Conservation (phyloP, 2,797 vertebrate genomes). For the Gadopsis bispinosus region DNA sequence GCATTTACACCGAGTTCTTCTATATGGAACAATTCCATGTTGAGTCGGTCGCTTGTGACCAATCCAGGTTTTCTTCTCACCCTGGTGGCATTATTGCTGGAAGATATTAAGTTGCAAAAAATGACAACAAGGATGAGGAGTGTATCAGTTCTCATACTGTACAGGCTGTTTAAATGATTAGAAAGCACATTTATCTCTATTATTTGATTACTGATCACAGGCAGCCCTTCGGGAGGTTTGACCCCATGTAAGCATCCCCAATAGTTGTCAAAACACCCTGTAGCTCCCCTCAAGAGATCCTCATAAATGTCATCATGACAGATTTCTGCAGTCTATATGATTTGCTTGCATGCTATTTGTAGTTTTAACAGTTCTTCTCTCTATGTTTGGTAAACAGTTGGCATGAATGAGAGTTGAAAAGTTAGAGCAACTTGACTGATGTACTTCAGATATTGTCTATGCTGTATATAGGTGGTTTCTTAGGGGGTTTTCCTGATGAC, state of each 20-base stretch:
- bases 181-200: not conserved
- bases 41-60: not conserved
- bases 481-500: conserved; percentile 32
- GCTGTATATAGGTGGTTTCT: conserved; percentile 17
- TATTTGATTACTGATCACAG: not conserved
- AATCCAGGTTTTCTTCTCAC: not conserved
- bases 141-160: not conserved
- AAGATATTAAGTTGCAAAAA: not conserved
- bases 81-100: not conserved
- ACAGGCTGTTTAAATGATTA: not conserved
- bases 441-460: not conserved
- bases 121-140: not conserved
- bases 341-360: conserved; percentile 1
- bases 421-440: not conserved
- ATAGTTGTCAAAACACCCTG: not conserved
- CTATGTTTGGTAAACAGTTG: conserved; percentile 1
- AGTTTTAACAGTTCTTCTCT: not conserved
- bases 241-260: not conserved
- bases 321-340: not conserved
- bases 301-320: not conserved
- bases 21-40: not conserved
- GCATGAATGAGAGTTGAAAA: not conserved
- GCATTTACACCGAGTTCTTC: not conserved
- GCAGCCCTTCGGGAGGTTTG: not conserved
- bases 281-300: not conserved